A percentile compares a stretch with the other conserved stretches of the same genome.
Conservation (phyloP, 1,140 invertebrate genomes). For the Drosophila ogumai region DNA sequence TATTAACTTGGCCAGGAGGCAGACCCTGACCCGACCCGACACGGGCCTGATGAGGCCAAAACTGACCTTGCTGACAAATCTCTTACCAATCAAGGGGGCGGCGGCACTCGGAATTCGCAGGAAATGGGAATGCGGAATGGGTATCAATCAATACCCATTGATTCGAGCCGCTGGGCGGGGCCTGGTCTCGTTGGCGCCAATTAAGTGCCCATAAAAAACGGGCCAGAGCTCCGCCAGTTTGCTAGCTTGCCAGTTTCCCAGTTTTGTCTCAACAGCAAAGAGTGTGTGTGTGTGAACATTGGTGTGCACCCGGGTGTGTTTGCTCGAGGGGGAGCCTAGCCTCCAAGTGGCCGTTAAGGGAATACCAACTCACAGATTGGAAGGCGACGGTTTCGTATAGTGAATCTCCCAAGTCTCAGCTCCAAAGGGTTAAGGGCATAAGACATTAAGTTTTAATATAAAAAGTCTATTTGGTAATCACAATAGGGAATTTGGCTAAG, state of each 20-base stretch:
- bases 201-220: conserved; percentile 73
- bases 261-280: conserved; percentile 63
- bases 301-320: conserved; percentile 6
- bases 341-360: conserved; percentile 57
- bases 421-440: not conserved
- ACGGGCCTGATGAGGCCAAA: conserved; percentile 18
- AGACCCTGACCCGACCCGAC: conserved; percentile 47
- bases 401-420: not conserved
- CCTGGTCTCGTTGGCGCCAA: conserved; percentile 68
- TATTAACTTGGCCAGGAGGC: conserved; percentile 58
- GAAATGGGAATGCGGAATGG: conserved; percentile 36
- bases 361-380: conserved; percentile 26
- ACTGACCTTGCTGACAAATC: conserved; percentile 68
- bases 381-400: not conserved
- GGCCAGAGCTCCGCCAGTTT: conserved; percentile 36
- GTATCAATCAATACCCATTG: conserved; percentile 70
- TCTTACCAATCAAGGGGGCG: conserved; percentile 61
- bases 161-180: conserved; percentile 54
- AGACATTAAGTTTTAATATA: no score
- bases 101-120: not conserved
- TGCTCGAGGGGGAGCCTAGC: not conserved
- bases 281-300: conserved; percentile 2
- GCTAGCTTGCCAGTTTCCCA: conserved; percentile 25
- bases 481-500: no score
- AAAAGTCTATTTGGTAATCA: no score